Base-by-base conservation (phyloP, 2,113 vertebrate species). In the Corythoichthys haematopterus region DNA sequence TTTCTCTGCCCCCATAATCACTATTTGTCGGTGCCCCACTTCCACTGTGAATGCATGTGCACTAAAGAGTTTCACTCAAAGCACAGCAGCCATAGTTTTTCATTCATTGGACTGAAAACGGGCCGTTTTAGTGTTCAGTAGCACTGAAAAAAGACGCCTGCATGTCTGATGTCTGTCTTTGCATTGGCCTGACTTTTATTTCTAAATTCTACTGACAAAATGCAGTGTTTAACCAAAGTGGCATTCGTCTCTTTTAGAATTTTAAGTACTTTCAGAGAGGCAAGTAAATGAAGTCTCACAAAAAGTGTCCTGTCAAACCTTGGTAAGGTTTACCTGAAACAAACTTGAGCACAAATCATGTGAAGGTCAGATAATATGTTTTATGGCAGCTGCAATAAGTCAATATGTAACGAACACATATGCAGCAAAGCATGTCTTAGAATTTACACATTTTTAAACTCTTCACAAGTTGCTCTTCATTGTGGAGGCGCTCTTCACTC, bases 21-120 rank as follows among this genome's bases (percentile, higher is more conserved):
- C 80, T 82, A 76, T 85, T 87, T 85, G 82, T 86, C 78, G 75
- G 70, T 83, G 82, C 74, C 84, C 87, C 77, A 88, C 74, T 88
- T 84, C 63, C 67, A 63, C 64, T 77, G 63, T 68, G 71, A 38
- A 8, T 72, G 56, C 59, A 48, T 56, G 70, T 64, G 46, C 78
- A 57, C 70, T 60, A 72, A 77, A 73, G 64, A 63, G 78, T 72
- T 80, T 83, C 77, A 58, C 67, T 80, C 50, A 66, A 79, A 84
- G 77, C 68, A 36, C 37, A 84, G 77, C 66, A 40, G 45, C 79
- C 71, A 76, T 73, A 80, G 78, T 82, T 83, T 72, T 47, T 86
- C 75, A 84, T 88, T 87, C 87, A 84, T 50, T 60, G 46, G 20
- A 0, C 3, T 0, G 55, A 88, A 87, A 87, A 80, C 66, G 2